A percentile compares a stretch with the other conserved stretches of the same genome.
Evolutionary conservation across 2,888 invertebrate genomes (phyloP).

Genomic region (Phlogophora meticulosa): DNA sequence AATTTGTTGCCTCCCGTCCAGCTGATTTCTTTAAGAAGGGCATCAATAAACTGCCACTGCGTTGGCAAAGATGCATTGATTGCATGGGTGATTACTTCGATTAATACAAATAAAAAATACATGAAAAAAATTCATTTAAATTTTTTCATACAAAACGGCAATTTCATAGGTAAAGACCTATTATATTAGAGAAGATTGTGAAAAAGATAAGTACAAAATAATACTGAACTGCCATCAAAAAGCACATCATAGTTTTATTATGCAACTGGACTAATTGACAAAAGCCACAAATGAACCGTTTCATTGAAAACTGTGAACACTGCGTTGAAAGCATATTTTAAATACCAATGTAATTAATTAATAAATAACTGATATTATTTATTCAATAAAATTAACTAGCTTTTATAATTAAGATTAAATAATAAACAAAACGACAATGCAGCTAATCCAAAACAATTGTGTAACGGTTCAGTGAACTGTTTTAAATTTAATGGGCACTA

Average conservation of each 20-base stretch:
- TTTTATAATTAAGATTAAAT: conserved; percentile 1
- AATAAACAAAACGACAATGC: not conserved
- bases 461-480: not conserved
- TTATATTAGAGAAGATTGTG: no score
- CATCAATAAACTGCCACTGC: no score
- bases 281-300: conserved; percentile 40
- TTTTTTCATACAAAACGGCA: no score
- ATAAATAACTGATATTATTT: conserved; percentile 20
- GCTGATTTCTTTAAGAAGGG: no score
- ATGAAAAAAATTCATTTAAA: no score
- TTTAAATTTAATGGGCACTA: not conserved
- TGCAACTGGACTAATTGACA: conserved; percentile 37
- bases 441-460: not conserved
- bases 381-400: not conserved
- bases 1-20: no score
- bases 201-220: not conserved
- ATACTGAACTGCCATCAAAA: conserved; percentile 13
- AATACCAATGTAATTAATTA: conserved; percentile 34
- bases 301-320: conserved; percentile 47
- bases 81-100: no score
- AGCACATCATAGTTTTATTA: conserved; percentile 28
- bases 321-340: conserved; percentile 20
- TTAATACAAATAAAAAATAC: no score
- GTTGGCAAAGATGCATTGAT: no score
- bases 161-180: no score